Base-by-base conservation (phyloP, 2,113 vertebrate genomes). In the Oncorhynchus kisutch region DNA sequence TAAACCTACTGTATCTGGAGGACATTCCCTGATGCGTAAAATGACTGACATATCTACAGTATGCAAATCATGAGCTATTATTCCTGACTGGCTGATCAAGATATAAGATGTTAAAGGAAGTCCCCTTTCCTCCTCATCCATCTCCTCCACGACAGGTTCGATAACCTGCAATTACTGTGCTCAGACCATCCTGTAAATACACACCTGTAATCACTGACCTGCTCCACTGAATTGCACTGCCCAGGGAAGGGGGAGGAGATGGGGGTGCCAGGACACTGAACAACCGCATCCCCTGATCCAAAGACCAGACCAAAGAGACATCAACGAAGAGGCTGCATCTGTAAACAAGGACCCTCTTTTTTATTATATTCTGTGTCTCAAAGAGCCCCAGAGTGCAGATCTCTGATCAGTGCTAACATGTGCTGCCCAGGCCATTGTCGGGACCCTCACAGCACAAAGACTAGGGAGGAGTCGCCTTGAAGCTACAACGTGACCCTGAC, bases 401-500 rank as follows among this genome's bases (percentile, higher is more conserved):
- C 14, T 45, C 3, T 18, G 59, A 22, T 22, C 59, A 62, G 20
- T n/a, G 59, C 59, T 22, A n/a, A 62, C 39, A 39, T 60, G n/a
- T 24, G 59, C n/a, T 51, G 14, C 14, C 60, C 60, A 64, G 60
- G 11, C 25, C 25, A 25, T 14, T 66, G 64, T 29, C 29, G 64
- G 3, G 59, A 62, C 11, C 59, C n/a, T 18, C 2, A 22, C 59
- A 62, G n/a, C 18, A 62, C 59, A 62, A 62, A 62, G n/a, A 62
- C 59, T 8, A 8, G 18, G 24, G 25, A 27, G 24, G 14, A 78
- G 77, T 73, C 1, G 12, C 72, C 81, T 74, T 49, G 71, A 54
- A 82, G 81, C 67, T 74, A 83, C 75, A 78, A 54, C 24, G 82
- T 72, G 78, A 77, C 79, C 72, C 69, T 83, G 78, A 80, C 82